phyloP scores from a whole-genome alignment of 2,797 vertebrate species.

The Aplochiton taeniatus region DNA sequence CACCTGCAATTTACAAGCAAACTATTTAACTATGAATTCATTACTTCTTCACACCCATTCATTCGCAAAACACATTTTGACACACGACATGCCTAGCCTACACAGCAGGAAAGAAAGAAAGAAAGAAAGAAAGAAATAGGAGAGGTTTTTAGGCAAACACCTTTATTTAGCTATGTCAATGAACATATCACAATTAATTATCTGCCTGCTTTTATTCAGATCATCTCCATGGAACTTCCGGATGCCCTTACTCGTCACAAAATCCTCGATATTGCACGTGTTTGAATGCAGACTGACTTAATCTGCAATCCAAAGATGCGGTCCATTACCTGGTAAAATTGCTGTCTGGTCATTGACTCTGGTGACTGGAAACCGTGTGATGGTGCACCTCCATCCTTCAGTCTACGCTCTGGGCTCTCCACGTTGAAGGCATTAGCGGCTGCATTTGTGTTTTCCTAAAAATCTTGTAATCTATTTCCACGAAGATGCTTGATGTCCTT shows the following conservation, averaged over 20 bases:
- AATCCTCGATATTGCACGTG: constrained; percentile 13
- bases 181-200: no score
- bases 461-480: constrained; percentile 1
- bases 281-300: constrained; percentile 12
- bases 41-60: no score
- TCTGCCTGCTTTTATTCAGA: no score
- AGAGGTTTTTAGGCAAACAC: no score
- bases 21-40: no score
- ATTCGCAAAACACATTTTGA: no score
- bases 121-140: no score
- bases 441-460: background rate
- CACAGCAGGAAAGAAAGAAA: no score
- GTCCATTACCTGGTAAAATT: background rate
- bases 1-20: no score
- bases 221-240: background rate
- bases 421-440: constrained; percentile 3
- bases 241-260: background rate
- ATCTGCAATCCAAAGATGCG: constrained; percentile 5
- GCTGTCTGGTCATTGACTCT: background rate
- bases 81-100: no score
- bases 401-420: background rate
- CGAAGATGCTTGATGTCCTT: constrained; percentile 2
- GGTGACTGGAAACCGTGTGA: constrained; percentile 1
- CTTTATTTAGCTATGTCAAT: no score
- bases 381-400: background rate